Percentiles rank a stretch among this genome's conserved stretches.
phyloP scores from a whole-genome alignment of 2,888 invertebrate species.

The Andrena flavipes region DNA sequence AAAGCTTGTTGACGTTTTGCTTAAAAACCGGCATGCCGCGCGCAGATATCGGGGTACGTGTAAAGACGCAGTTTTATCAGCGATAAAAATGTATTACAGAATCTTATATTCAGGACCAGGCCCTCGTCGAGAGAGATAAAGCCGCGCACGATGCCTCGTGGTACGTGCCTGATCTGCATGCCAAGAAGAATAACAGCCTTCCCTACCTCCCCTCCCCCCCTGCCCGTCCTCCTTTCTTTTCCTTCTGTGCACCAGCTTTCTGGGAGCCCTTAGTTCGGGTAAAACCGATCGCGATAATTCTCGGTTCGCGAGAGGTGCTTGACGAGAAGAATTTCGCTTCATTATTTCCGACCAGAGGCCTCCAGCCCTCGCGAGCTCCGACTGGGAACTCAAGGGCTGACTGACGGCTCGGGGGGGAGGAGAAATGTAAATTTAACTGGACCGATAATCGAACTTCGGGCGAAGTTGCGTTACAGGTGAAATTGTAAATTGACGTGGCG shows the following conservation, averaged over 20 bases:
- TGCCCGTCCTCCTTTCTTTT: neutral
- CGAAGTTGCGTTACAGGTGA: slow-evolving; percentile 21
- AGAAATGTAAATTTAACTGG: slow-evolving; percentile 39
- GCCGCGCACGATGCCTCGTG: slow-evolving; percentile 69
- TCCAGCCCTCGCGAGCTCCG: neutral
- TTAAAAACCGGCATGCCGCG: slow-evolving; percentile 49
- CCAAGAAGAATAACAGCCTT: slow-evolving; percentile 61
- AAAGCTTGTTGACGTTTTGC: slow-evolving; percentile 49
- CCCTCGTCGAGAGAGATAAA: slow-evolving; percentile 70
- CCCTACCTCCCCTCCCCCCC: neutral
- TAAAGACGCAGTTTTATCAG: slow-evolving; percentile 65
- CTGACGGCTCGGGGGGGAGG: neutral
- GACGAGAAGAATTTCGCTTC: slow-evolving; percentile 2
- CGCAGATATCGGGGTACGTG: slow-evolving; percentile 50
- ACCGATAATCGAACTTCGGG: slow-evolving; percentile 27
- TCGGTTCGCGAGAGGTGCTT: neutral
- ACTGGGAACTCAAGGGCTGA: neutral
- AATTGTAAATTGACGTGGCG: slow-evolving; percentile 34
- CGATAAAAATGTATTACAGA: slow-evolving; percentile 77
- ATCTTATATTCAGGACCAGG: slow-evolving; percentile 75
- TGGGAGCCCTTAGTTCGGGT: slow-evolving; percentile 4
- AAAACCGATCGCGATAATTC: slow-evolving; percentile 44
- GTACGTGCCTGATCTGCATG: slow-evolving; percentile 76
- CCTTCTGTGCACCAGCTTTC: neutral
- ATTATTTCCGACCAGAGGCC: neutral